These are phyloP conservation scores for Spodoptera littoralis DNA, from an alignment of 2,888 invertebrate genomes.

Conservation along the genomic window DNA sequence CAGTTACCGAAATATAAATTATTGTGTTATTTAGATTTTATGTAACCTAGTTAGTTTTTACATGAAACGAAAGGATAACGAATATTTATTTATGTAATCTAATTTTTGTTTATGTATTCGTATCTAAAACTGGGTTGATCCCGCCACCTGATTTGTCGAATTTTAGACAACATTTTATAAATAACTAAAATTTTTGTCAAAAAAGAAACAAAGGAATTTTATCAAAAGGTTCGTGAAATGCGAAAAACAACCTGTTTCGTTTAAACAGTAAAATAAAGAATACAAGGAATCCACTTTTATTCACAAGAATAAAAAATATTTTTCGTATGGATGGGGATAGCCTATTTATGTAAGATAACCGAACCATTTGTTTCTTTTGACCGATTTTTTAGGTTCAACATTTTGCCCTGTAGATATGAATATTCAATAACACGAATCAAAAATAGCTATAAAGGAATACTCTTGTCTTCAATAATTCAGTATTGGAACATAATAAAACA, in stretches of 20 bases:
- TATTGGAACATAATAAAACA: slow-evolving; percentile 10
- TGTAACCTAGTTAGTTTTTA: no score
- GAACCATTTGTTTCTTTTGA: slow-evolving; percentile 70
- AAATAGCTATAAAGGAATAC: slow-evolving; percentile 16
- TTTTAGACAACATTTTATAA: no score
- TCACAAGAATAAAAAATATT: slow-evolving; percentile 56
- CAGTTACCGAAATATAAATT: neutral
- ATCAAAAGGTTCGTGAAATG: slow-evolving; percentile 22
- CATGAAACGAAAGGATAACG: no score
- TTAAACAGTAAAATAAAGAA: slow-evolving; percentile 13
- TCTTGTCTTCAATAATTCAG: slow-evolving; percentile 8
- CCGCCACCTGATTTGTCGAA: no score
- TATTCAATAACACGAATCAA: slow-evolving; percentile 39
- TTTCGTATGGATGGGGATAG: no score
- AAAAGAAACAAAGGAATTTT: slow-evolving; percentile 1
- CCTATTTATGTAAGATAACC: slow-evolving; percentile 66
- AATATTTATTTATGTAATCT: no score
- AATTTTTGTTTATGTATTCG: no score
- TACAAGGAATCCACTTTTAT: slow-evolving; percentile 28
- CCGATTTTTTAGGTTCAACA: slow-evolving; percentile 66
- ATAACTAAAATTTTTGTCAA: neutral
- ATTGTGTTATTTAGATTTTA: no score
- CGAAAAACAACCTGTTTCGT: slow-evolving; percentile 8
- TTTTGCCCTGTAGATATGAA: slow-evolving; percentile 40
- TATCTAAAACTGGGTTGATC: no score